Evolutionary conservation across 2,797 vertebrate genomes (phyloP), one percentile per base, ranked within the genome.

Genomic region (Leuciscus waleckii): DNA sequence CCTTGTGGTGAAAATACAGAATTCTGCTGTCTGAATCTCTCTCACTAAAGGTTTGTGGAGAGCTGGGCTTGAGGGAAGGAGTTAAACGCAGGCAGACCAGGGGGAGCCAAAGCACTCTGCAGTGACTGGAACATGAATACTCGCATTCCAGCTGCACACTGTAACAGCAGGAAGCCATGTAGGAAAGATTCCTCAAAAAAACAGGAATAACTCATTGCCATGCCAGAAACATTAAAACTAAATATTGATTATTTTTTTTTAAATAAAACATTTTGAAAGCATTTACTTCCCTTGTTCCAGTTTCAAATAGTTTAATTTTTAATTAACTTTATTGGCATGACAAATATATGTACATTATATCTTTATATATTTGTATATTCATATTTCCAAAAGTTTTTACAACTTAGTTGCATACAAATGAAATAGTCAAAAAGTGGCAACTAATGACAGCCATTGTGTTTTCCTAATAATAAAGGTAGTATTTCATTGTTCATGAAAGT

Each of bases 51-150:
- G 17, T 46, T 41, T 61, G 26, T 35, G 21, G 39, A 74, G 23
- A 46, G 54, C 11, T 73, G 35, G 26, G n/a, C 51, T 71, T 56
- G 4, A 82, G 39, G 39, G 3, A 83, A 54, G 9, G 7, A 37
- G 43, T 39, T 83, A 77, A 41, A 41, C 7, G 29, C 65, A 68
- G 51, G 51, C 29, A 61, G 73, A 82, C 29, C 54, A 74, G 39
- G 46, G 73, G 73, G 63, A 68, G 82, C 74, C 65, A 78, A 84
- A 69, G 17, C 61, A 5, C 46, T 76, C 58, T 14, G 74, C 35
- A 77, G 61, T 37, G 70, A 35, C 21, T 83, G 23, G 46, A 67
- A n/a, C 17, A 69, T 7, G 61, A 17, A 56, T 17, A 68, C 35
- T 43, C 17, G 7, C 32, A 43, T 84, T 84, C 46, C 74, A 78